Evolutionary conservation across 2,888 invertebrate species (phyloP), one percentile per base, ranked within the genome.

Genomic region (Cybosia mesomella): DNA sequence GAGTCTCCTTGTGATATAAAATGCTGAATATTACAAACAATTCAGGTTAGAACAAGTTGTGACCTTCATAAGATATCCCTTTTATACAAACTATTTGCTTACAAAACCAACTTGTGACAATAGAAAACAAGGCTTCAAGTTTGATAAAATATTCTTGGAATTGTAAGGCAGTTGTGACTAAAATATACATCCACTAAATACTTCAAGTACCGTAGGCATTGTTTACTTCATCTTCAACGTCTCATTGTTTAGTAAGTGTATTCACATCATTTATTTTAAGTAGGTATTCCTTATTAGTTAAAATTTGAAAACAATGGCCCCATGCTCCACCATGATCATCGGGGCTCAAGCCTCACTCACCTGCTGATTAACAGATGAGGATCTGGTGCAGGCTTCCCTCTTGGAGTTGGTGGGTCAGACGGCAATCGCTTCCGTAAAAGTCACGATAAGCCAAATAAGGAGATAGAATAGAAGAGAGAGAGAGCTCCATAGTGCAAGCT

Each of bases 131-230:
- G 22, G 13, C 24, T 55, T 15, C 24, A 22, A 55, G 22, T 55
- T 55, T 24, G 28, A 28, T 21, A 28, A 15, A 24, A 55, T 55
- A 55, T 15, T 55, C 55, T 55, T 21, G 15, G 1, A 55, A 28
- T 28, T 28, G 28, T 28, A 28, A 55, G 11, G 24, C 55, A 24
- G 28, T 55, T 28, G 55, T 28, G 55, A 15, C 1, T 55, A 15
- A 54, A 15, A 55, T 13, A 55, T 10, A 54, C 10, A 21, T 1
- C 9, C 32, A 24, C 43, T 15, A 64, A 58, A 28, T 43, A 32
- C 32, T 28, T 43, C 5, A 43, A 58, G 21, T 58, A 43, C 58
- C 5, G 28, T 64, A 64, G 49, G n/a, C 8, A 58, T 64, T 64
- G 49, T 58, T 64, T 32, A 49, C 13, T 58, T 63, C 2, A 13